A percentile compares a stretch with the other conserved stretches of the same genome.
phyloP scores from a whole-genome alignment of 1,140 invertebrate species.

The Cydia splendana region DNA sequence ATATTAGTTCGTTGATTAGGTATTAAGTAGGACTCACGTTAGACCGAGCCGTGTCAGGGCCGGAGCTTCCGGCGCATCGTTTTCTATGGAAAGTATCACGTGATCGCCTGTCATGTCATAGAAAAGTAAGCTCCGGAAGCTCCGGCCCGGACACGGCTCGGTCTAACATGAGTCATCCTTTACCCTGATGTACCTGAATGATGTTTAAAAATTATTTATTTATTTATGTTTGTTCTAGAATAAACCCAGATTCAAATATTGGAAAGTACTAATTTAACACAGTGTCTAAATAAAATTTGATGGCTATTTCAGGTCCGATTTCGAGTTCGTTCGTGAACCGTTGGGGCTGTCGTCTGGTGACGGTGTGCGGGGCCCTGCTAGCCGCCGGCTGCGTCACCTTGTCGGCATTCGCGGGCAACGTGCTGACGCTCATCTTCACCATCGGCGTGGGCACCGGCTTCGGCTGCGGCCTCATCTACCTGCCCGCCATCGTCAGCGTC shows the following conservation, averaged over 20 bases:
- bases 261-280: too few relatives aligned
- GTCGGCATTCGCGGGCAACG: conserved; percentile 88
- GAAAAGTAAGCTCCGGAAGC: too few relatives aligned
- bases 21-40: too few relatives aligned
- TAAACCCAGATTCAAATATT: not conserved
- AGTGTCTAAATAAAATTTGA: not conserved
- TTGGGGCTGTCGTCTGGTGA: conserved; percentile 94
- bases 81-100: too few relatives aligned
- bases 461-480: conserved; percentile 96
- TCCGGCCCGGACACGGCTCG: too few relatives aligned
- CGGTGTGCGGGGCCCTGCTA: conserved; percentile 91
- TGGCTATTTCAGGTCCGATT: conserved; percentile 88
- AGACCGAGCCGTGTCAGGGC: too few relatives aligned
- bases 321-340: conserved; percentile 96
- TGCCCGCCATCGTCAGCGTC: conserved; percentile 96
- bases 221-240: not conserved
- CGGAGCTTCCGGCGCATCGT: too few relatives aligned
- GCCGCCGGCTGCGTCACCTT: conserved; percentile 87
- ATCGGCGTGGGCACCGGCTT: conserved; percentile 94
- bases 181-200: too few relatives aligned
- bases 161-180: too few relatives aligned
- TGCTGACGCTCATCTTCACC: conserved; percentile 91
- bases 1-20: too few relatives aligned
- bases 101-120: too few relatives aligned
- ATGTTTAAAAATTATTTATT: too few relatives aligned